These are phyloP conservation scores for Minunthozetes semirufus DNA, from an alignment of 2,888 invertebrate species.

Conservation along the genomic window DNA sequence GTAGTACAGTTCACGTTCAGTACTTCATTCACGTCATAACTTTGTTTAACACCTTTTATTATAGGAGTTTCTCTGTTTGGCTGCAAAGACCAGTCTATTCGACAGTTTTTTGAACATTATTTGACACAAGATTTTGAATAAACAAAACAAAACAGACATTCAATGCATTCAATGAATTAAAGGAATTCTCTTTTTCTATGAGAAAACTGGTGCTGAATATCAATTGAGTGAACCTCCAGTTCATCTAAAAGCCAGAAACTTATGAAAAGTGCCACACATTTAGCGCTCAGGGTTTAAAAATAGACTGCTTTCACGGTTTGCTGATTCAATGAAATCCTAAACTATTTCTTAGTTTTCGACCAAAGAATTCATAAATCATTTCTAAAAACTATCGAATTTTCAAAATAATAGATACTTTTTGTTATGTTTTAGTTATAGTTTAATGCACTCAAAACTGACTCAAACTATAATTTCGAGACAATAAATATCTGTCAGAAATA, in stretches of 20 bases:
- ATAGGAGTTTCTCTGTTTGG: constrained; percentile 34
- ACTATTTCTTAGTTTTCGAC: neutral
- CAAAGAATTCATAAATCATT: constrained; percentile 16
- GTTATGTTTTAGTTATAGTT: neutral
- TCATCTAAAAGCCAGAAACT: neutral
- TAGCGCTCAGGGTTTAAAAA: neutral
- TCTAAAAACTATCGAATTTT: constrained; percentile 20
- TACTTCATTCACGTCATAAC: constrained; percentile 33
- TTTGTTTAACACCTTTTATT: constrained; percentile 34
- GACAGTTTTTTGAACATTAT: neutral
- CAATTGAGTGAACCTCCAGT: neutral
- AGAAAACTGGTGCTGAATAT: neutral
- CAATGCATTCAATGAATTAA: neutral
- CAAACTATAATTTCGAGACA: neutral
- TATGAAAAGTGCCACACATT: too few species aligned
- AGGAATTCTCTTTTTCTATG: neutral
- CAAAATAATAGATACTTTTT: constrained; percentile 14
- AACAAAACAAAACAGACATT: neutral
- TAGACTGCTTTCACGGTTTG: constrained; percentile 18
- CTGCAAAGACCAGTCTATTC: constrained; percentile 32
- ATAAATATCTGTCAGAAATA: constrained; percentile 3
- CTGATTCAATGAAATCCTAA: constrained; percentile 25
- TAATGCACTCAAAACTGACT: neutral
- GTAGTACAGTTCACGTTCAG: constrained; percentile 35
- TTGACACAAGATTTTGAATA: neutral